phyloP scores from a whole-genome alignment of 2,113 vertebrate genomes.

The Hepsetus odoe region DNA sequence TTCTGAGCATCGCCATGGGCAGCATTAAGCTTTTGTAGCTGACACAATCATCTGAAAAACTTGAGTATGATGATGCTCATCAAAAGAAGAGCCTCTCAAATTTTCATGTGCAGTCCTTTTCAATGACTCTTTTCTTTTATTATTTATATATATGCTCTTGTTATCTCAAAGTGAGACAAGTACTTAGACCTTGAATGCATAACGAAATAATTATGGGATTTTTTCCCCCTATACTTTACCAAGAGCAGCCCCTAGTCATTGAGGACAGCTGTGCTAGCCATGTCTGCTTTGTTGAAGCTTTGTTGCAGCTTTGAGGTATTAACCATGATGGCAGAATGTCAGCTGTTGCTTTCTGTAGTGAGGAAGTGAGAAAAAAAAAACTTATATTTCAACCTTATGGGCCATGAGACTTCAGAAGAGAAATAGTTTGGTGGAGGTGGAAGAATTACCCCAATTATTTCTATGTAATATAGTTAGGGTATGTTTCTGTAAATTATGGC shows the following conservation, averaged over 20 bases:
- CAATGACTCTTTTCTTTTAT: conserved; percentile 12
- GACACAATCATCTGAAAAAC: conserved; percentile 68
- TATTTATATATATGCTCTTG: conserved; percentile 25
- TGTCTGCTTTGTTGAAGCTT: conserved; percentile 67
- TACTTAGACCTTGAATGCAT: not conserved
- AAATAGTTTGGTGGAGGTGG: conserved; percentile 20
- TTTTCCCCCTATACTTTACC: not conserved
- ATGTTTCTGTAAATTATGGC: not conserved
- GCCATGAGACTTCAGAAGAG: conserved; percentile 46
- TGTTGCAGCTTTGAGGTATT: conserved; percentile 62
- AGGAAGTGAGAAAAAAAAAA: conserved; percentile 40
- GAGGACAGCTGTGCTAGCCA: conserved; percentile 64
- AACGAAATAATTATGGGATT: conserved; percentile 24
- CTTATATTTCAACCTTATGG: conserved; percentile 40
- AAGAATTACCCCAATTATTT: conserved; percentile 9
- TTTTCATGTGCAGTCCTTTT: conserved; percentile 21
- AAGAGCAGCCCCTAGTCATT: conserved; percentile 46
- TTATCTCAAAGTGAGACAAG: conserved; percentile 23
- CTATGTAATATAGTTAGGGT: too few relatives aligned
- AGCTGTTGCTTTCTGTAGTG: conserved; percentile 35
- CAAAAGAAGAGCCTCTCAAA: conserved; percentile 61
- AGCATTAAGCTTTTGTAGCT: conserved; percentile 59
- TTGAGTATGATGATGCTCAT: conserved; percentile 69
- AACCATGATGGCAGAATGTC: conserved; percentile 66
- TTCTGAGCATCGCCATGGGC: conserved; percentile 61